phyloP scores from a whole-genome alignment of 2,888 invertebrate genomes.

The Taphrorychus bicolor region DNA sequence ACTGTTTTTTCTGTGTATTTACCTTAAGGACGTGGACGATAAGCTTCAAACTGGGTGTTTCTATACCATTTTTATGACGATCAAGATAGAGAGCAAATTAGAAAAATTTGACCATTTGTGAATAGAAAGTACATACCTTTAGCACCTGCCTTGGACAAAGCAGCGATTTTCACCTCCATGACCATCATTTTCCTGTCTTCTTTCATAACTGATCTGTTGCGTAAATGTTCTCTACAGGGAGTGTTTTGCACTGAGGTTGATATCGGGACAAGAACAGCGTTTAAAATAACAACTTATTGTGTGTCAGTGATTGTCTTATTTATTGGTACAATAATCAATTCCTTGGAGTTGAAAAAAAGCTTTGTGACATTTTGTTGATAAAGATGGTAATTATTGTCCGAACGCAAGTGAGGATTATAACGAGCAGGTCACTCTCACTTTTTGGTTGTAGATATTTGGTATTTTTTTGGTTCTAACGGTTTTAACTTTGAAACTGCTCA shows the following conservation, averaged over 20 bases:
- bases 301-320: conserved; percentile 1
- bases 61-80: too few species aligned
- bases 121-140: conserved; percentile 27
- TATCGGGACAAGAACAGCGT: conserved; percentile 11
- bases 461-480: too few species aligned
- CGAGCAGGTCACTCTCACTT: background rate
- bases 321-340: conserved; percentile 1
- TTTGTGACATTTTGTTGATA: background rate
- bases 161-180: conserved; percentile 30
- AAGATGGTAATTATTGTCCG: background rate
- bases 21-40: too few species aligned
- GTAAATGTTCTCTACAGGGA: background rate
- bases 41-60: too few species aligned
- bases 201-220: conserved; percentile 15
- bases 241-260: background rate
- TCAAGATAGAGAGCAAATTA: too few species aligned
- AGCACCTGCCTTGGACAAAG: conserved; percentile 17
- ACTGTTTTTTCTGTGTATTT: too few species aligned
- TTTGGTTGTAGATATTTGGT: too few species aligned
- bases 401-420: background rate
- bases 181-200: conserved; percentile 35
- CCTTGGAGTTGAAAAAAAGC: background rate
- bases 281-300: conserved; percentile 2
- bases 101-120: too few species aligned
- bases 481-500: too few species aligned